These are phyloP conservation scores for Antheraea mylitta DNA, from an alignment of 1,140 invertebrate species.

Conservation along the genomic window DNA sequence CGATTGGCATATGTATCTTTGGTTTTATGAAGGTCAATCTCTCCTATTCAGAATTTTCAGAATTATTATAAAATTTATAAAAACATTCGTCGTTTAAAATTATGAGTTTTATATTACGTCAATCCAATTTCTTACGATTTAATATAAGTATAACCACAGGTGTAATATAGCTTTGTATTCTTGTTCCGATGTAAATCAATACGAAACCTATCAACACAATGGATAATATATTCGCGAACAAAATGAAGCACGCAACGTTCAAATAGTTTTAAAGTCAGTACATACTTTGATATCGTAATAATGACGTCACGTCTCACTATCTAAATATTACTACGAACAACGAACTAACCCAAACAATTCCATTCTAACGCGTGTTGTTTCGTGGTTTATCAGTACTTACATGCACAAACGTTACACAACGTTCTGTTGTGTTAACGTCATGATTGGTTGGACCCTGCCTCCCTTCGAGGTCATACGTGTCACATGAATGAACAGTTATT, in stretches of 20 bases:
- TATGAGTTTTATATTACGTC: background rate
- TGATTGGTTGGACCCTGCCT: constrained; percentile 29
- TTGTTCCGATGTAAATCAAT: background rate
- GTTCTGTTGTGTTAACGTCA: constrained; percentile 11
- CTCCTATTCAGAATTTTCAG: too few species aligned
- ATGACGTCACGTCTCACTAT: constrained; percentile 24
- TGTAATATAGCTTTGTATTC: background rate
- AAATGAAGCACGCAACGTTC: background rate
- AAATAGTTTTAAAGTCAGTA: background rate
- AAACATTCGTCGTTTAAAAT: too few species aligned
- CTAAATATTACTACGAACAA: constrained; percentile 24
- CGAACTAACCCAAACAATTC: constrained; percentile 32
- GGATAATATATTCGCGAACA: background rate
- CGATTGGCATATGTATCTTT: background rate
- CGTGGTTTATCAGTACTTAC: constrained; percentile 33
- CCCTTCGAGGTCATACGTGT: constrained; percentile 31
- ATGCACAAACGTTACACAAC: constrained; percentile 14
- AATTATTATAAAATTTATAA: too few species aligned
- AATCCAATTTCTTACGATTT: background rate
- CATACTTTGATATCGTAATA: constrained; percentile 15
- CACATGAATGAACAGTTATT: constrained; percentile 18
- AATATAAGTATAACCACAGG: background rate
- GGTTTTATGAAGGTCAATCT: background rate
- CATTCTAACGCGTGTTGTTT: constrained; percentile 31
- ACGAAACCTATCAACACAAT: background rate